Evolutionary conservation across 2,797 vertebrate genomes (phyloP), one percentile per base, ranked within the genome.

Genomic region (Hypotaenidia okinawae): DNA sequence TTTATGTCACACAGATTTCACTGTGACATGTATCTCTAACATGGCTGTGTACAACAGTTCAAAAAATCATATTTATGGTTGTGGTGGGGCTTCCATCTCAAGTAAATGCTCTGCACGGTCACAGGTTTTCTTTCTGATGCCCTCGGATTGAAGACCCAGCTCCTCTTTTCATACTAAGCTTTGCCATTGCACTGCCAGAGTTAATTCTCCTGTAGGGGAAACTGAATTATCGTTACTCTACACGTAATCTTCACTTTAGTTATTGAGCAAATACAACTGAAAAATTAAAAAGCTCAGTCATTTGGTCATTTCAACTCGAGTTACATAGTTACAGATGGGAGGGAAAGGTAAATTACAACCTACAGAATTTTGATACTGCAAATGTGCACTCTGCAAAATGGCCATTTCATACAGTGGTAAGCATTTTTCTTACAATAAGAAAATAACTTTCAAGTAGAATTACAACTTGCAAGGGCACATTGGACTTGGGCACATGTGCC

Each of bases 401-500:
- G 19, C 15, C 14, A 55, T 81, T 47, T 51, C 19, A 58, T 66
- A 11, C 7, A 19, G 6, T 21, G 2, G 5, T 32, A 28, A 17
- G 13, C 5, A 1, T 16, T 52, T 77, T 61, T 37, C n/a, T 52
- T 15, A n/a, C 21, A 57, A 9, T 7, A 11, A 49, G 24, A 77
- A 63, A 78, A 32, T 4, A 55, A 16, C 9, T 78, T 78, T 16
- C 35, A 57, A 35, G 28, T 23, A 70, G 77, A 78, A 57, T 64
- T 22, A 35, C 19, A 37, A 1, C 23, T 8, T 73, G 55, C 33
- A 61, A 59, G 25, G 2, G 3, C 61, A 61, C 18, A 10, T 32
- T 33, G 41, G 28, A 33, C 19, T 66, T 59, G 19, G 54, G 10
- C n/a, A 74, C 2, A 2, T 3, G 7, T 0, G 0, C 52, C 18